phyloP scores from a whole-genome alignment of 1,140 invertebrate genomes.

The Periplaneta americana region DNA sequence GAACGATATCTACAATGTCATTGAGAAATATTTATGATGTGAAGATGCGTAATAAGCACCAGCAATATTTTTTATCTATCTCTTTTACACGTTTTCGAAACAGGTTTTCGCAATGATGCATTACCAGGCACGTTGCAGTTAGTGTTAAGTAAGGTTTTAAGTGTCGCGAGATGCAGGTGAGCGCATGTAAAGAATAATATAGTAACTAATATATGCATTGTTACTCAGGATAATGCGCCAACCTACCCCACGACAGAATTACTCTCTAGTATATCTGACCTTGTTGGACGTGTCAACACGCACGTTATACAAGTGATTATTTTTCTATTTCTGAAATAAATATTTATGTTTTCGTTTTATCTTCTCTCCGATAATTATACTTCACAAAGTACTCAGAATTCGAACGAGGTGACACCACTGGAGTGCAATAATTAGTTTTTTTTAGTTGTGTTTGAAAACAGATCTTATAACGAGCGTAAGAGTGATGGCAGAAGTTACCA shows the following conservation, averaged over 20 bases:
- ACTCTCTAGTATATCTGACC: background rate
- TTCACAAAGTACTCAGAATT: too few species aligned
- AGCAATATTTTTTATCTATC: background rate
- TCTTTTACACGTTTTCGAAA: background rate
- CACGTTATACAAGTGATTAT: background rate
- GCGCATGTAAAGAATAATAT: background rate
- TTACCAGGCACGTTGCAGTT: background rate
- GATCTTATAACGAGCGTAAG: too few species aligned
- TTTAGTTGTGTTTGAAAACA: too few species aligned
- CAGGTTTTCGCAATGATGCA: conserved; percentile 3
- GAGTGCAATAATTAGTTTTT: too few species aligned
- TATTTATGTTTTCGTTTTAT: background rate
- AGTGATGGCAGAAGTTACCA: too few species aligned
- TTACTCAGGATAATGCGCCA: background rate
- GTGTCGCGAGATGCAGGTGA: background rate
- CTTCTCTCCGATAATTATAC: background rate
- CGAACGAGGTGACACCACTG: too few species aligned
- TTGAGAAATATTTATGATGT: background rate
- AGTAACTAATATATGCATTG: too few species aligned
- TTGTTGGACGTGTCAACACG: background rate
- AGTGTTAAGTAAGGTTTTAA: background rate
- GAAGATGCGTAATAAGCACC: conserved; percentile 4
- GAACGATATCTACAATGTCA: background rate
- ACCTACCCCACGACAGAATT: background rate
- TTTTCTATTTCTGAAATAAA: background rate